Conservation (phyloP, 2,113 vertebrate genomes). For the Mormoops blainvillei region DNA sequence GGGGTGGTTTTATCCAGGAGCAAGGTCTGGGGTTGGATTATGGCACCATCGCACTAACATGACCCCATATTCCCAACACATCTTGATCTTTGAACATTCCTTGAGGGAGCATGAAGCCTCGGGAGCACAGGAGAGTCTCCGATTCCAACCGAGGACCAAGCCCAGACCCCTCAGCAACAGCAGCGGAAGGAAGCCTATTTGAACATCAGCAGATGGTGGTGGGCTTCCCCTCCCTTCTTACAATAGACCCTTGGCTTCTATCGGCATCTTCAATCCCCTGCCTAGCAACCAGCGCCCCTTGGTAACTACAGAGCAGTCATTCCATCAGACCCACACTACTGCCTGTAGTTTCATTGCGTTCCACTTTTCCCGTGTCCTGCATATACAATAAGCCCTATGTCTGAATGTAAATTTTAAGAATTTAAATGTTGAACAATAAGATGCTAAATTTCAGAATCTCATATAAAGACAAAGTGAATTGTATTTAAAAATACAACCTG, state of each 20-base stretch:
- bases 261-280: neutral
- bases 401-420: neutral
- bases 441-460: neutral
- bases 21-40: neutral
- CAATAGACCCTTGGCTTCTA: neutral
- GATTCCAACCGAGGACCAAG: neutral
- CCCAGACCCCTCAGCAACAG: neutral
- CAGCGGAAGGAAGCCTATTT: neutral
- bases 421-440: neutral
- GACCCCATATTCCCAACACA: neutral
- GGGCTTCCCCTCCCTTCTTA: neutral
- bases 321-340: neutral
- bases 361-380: neutral
- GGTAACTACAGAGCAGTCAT: neutral
- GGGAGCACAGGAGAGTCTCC: neutral
- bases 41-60: accelerated
- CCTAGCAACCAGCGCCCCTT: neutral
- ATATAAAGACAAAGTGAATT: neutral
- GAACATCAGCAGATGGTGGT: neutral
- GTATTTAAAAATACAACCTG: neutral
- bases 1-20: neutral
- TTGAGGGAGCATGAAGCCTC: neutral
- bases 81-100: neutral
- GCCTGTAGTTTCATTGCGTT: neutral
- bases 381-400: neutral